Evolutionary conservation across 2,888 invertebrate species (phyloP), one percentile per base, ranked within the genome.

Genomic region (Cerceris ruficornis): DNA sequence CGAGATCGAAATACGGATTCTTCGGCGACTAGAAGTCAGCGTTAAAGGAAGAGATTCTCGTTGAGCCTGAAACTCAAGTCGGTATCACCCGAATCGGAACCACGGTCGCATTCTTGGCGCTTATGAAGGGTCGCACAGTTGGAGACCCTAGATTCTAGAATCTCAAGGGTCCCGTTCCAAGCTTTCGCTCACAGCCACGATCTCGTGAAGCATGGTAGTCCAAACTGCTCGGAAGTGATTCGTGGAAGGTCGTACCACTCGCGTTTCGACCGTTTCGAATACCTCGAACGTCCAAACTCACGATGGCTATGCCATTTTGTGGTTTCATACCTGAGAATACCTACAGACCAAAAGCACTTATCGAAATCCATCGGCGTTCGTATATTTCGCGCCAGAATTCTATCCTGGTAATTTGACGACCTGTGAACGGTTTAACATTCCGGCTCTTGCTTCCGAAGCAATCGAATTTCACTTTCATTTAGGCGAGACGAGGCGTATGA

Each of bases 181-280:
- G 81, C 82, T 85, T 84, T 84, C 81, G 74, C 84, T 78, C 77
- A 62, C 71, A 81, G 84, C 84, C 82, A 84, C 82, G 84, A 74
- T 62, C 84, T 81, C 79, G 83, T 75, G 81, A 75, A 76, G 79
- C 83, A 81, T 85, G 81, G 83, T 83, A 72, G 74, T 81, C 81
- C 60, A 77, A 81, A 81, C 75, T 75, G 81, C 75, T 82, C 57
- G 81, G 77, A 83, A 85, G 82, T 85, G 85, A 85, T 85, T 77
- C 82, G 66, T 81, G 85, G 85, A 79, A 80, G 85, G 81, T 85
- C 85, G 85, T 85, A 82, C 83, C 85, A 55, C 58, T 76, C 83
- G 85, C 85, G 85, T 77, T 82, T 85, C 83, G 80, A 85, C 85
- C 79, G 85, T 85, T 85, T 85, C 85, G 77, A 78, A 85, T 85